Conservation (phyloP, 2,888 invertebrate genomes). For the Ptilodon capucinus region DNA sequence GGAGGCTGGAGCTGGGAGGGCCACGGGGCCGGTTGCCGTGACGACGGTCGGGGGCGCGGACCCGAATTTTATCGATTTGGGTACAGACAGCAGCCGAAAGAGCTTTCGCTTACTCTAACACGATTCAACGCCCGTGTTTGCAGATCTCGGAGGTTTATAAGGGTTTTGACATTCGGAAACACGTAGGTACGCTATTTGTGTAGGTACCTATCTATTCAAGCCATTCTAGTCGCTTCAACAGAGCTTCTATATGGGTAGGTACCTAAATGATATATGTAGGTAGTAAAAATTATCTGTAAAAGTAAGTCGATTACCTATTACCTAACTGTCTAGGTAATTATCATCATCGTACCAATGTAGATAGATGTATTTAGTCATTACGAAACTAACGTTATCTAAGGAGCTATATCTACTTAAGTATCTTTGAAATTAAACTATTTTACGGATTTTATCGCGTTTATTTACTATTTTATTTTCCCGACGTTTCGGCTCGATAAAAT, state of each 20-base stretch:
- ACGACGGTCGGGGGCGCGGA: slow-evolving; percentile 76
- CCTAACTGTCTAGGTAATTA: no score
- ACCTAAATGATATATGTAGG: no score
- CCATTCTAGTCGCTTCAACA: slow-evolving; percentile 38
- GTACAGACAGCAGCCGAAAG: slow-evolving; percentile 77
- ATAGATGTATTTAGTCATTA: no score
- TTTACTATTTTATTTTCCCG: no score
- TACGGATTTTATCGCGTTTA: no score
- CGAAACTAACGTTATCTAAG: no score
- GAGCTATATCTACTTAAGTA: no score
- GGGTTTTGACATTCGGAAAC: slow-evolving; percentile 73
- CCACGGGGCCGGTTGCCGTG: slow-evolving; percentile 65
- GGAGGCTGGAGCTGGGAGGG: slow-evolving; percentile 43
- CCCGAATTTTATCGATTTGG: slow-evolving; percentile 82
- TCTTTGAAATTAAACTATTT: no score
- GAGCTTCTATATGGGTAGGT: slow-evolving; percentile 44
- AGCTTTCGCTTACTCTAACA: slow-evolving; percentile 74
- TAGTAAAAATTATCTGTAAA: no score
- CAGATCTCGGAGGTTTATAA: slow-evolving; percentile 74
- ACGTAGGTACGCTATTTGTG: slow-evolving; percentile 58
- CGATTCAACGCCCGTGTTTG: slow-evolving; percentile 78
- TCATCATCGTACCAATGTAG: no score
- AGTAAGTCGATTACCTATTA: no score
- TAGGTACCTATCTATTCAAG: slow-evolving; percentile 44
- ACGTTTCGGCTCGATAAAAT: no score